These are phyloP conservation scores for Cyprinodon brontotheroides DNA, from an alignment of 2,113 vertebrate species.

Conservation along the genomic window DNA sequence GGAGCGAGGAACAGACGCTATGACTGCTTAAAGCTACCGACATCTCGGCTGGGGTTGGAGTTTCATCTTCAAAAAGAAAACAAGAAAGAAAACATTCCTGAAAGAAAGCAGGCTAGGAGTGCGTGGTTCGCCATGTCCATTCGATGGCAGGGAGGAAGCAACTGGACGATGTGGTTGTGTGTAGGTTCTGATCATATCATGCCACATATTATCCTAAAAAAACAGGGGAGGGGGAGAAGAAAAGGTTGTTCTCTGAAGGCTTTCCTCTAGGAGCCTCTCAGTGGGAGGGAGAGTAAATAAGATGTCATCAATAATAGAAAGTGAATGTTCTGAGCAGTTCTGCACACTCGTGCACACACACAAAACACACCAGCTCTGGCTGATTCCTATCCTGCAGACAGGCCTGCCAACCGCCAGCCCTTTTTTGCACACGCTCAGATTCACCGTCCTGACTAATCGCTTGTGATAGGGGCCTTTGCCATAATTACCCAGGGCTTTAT, in stretches of 20 bases:
- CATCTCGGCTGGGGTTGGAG: conserved; percentile 63
- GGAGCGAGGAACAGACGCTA: conserved; percentile 65
- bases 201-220: conserved; percentile 54
- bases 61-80: conserved; percentile 68
- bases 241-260: conserved; percentile 72
- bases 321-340: conserved; percentile 75
- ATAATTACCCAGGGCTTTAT: conserved; percentile 82
- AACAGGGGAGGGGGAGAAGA: conserved; percentile 2
- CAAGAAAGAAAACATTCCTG: conserved; percentile 58
- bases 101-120: conserved; percentile 37
- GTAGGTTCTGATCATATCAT: conserved; percentile 61
- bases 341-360: conserved; percentile 8
- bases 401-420: conserved; percentile 76
- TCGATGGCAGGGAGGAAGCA: conserved; percentile 51
- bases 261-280: conserved; percentile 76
- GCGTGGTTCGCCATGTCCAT: conserved; percentile 37
- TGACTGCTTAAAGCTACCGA: conserved; percentile 69
- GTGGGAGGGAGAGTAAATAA: conserved; percentile 81
- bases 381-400: conserved; percentile 82
- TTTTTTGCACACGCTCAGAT: conserved; percentile 79
- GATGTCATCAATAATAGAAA: conserved; percentile 84
- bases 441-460: conserved; percentile 82
- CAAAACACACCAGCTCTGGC: conserved; percentile 60
- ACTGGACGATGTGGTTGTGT: conserved; percentile 53
- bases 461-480: conserved; percentile 82